Evolutionary conservation across 2,888 invertebrate genomes (phyloP), one percentile per base, ranked within the genome.

Genomic region (Metellina segmentata): DNA sequence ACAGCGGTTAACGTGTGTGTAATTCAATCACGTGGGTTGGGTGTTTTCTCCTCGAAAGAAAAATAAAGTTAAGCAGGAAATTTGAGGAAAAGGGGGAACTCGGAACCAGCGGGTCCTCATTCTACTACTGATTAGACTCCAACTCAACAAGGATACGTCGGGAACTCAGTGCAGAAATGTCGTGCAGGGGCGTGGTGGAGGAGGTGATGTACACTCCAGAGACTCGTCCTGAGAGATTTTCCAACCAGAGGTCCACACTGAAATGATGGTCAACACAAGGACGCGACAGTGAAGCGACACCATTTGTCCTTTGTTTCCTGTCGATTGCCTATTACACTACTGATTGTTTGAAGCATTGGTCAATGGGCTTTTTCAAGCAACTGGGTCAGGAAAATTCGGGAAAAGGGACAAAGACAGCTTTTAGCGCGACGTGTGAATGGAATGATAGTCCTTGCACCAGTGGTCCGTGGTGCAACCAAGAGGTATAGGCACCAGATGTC

Each of bases 21-120:
- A 91, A 91, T 91, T 87, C 81, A 91, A 91, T 91, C 91, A 91
- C 91, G 77, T 87, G 86, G 87, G 83, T 69, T 83, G 91, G 91
- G 87, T 91, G 75, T 78, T 90, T 88, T 88, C 75, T 81, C 49
- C 74, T 75, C 49, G 49, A 78, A 85, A 85, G 72, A 90, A 85
- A 89, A 89, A 82, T 20, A 49, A 20, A 53, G 72, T 52, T 72
- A 70, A 52, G 61, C 71, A 87, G 83, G 91, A 87, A 91, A 87
- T 87, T 83, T 72, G 70, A 83, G 79, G 53, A 19, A 89, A 81
- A 75, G 75, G 78, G 85, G 91, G 82, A 72, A 79, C 89, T 48
- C 4, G 85, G 69, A 34, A 49, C 20, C 19, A 69, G 51, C 11
- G 72, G 79, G 61, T 69, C 72, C 69, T 81, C 61, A 13, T 34